Evolutionary conservation across 2,888 invertebrate genomes (phyloP).

Genomic region (Watsonalla cultraria): DNA sequence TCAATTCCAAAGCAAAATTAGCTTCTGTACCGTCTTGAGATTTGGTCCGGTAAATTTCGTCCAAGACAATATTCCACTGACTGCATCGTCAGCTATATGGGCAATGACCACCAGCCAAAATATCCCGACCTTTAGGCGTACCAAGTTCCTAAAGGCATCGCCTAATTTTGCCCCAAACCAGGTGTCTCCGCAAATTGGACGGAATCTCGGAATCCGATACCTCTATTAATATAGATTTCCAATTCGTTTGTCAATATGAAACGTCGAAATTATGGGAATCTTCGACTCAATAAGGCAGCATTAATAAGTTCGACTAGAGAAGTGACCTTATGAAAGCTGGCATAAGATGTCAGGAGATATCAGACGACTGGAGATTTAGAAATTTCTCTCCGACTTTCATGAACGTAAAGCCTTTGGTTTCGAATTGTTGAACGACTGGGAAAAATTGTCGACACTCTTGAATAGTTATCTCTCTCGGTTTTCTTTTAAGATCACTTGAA

Average conservation of each 20-base stretch:
- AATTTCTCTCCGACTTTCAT: too few species aligned
- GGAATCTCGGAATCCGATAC: constrained; percentile 31
- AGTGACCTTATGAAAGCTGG: neutral
- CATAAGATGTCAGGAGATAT: too few species aligned
- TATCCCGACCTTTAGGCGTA: constrained; percentile 14
- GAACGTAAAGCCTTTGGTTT: too few species aligned
- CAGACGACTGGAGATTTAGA: too few species aligned
- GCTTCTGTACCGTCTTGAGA: constrained; percentile 37
- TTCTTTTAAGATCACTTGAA: neutral
- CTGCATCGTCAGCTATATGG: constrained; percentile 51
- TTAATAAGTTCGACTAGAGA: neutral
- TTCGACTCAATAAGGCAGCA: neutral
- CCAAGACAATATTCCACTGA: constrained; percentile 49
- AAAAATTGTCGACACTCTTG: too few species aligned
- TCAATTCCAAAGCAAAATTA: constrained; percentile 48
- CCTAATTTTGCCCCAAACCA: constrained; percentile 4
- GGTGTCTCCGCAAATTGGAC: constrained; percentile 26
- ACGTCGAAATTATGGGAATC: constrained; percentile 35
- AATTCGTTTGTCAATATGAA: constrained; percentile 41
- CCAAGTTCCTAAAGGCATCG: constrained; percentile 2
- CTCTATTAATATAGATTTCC: constrained; percentile 54
- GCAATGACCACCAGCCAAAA: constrained; percentile 25
- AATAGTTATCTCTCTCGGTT: too few species aligned
- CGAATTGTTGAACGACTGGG: too few species aligned
- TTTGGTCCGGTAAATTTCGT: constrained; percentile 44